These are phyloP conservation scores for Drosophila santomea DNA, from an alignment of 1,140 invertebrate species.

Conservation along the genomic window DNA sequence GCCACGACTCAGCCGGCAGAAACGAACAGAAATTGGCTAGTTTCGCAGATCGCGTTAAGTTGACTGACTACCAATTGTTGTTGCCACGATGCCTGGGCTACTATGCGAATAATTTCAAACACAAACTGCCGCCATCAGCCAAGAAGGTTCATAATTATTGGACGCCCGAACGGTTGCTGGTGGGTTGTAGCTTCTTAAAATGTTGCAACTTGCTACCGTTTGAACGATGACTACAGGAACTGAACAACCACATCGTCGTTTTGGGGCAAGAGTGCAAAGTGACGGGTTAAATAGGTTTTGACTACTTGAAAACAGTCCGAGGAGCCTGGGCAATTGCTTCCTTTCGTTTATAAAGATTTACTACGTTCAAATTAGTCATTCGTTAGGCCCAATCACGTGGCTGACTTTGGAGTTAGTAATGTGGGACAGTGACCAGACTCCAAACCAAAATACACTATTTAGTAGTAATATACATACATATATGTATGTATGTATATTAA, in stretches of 20 bases:
- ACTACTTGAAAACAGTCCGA: conserved; percentile 37
- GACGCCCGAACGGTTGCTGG: conserved; percentile 40
- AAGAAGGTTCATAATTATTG: conserved; percentile 81
- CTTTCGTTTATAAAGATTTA: conserved; percentile 47
- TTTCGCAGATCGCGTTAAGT: conserved; percentile 78
- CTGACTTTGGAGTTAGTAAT: conserved; percentile 27
- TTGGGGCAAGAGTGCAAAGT: conserved; percentile 72
- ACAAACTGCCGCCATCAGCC: conserved; percentile 75
- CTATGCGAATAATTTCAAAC: conserved; percentile 79
- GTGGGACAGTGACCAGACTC: conserved; percentile 15
- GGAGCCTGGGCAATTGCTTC: conserved; percentile 13
- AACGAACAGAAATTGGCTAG: conserved; percentile 73
- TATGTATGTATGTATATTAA: neutral
- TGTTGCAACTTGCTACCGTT: conserved; percentile 68
- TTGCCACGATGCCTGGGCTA: conserved; percentile 70
- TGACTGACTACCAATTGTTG: conserved; percentile 81
- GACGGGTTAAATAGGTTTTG: conserved; percentile 72
- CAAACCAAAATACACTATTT: neutral
- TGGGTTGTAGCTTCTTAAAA: conserved; percentile 68
- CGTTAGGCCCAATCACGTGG: conserved; percentile 18
- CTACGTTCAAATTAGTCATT: conserved; percentile 34
- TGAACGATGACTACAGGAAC: conserved; percentile 52
- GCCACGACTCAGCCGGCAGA: conserved; percentile 62
- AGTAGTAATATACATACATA: conserved; percentile 31
- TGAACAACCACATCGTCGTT: conserved; percentile 19